A percentile compares a stretch with the other conserved stretches of the same genome.
Evolutionary conservation across 2,888 invertebrate genomes (phyloP).

Genomic region (Drosophila basisetae): DNA sequence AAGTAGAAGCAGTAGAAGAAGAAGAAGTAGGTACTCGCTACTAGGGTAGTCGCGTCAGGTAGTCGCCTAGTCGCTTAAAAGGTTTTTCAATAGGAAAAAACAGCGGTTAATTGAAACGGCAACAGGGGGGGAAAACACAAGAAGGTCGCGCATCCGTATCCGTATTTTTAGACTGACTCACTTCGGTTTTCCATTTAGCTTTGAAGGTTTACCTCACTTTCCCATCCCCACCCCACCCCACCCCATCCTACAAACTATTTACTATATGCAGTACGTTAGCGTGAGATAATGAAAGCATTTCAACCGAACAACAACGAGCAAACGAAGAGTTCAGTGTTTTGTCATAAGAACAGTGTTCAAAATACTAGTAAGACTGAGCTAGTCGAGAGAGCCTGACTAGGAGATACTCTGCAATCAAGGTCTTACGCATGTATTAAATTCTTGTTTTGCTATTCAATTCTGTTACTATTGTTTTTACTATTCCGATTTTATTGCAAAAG

Average conservation of each 20-base stretch:
- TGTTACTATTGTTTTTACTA: background rate
- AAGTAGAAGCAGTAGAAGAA: background rate
- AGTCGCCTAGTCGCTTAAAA: conserved; percentile 16
- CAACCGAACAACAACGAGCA: conserved; percentile 51
- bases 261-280: conserved; percentile 19
- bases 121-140: conserved; percentile 8
- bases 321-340: conserved; percentile 20
- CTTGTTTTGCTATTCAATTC: background rate
- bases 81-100: conserved; percentile 19
- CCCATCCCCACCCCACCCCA: background rate
- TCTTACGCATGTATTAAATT: background rate
- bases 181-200: conserved; percentile 57
- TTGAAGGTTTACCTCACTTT: conserved; percentile 14
- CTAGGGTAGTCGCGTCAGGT: conserved; percentile 28
- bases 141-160: conserved; percentile 45
- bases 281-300: conserved; percentile 74
- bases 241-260: background rate
- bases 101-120: conserved; percentile 18
- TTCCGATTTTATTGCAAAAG: background rate
- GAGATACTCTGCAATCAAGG: background rate
- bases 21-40: conserved; percentile 1
- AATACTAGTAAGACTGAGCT: background rate
- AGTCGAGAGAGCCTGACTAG: background rate
- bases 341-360: conserved; percentile 36
- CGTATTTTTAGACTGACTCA: conserved; percentile 23